Evolutionary conservation across 2,797 vertebrate species (phyloP).

Genomic region (Valencia hispanica): DNA sequence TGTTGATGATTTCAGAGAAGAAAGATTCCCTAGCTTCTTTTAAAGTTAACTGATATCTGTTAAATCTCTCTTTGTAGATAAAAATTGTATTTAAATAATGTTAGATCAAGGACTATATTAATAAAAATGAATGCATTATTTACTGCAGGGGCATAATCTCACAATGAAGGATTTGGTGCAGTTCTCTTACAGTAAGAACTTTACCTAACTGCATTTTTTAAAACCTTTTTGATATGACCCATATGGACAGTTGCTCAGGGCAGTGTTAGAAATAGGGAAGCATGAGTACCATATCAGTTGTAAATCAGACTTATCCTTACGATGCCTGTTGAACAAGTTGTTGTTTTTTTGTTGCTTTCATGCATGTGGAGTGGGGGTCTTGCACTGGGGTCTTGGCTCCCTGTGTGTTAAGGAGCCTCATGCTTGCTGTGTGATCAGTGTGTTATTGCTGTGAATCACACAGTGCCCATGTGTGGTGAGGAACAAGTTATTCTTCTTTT

Average conservation of each 20-base stretch:
- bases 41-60: too few relatives aligned
- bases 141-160: not conserved
- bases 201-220: not conserved
- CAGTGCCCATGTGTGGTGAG: not conserved
- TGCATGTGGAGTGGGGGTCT: not conserved
- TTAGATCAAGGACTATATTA: not conserved
- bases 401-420: not conserved
- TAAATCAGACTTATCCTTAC: not conserved
- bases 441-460: not conserved
- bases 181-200: not conserved
- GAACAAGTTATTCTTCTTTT: not conserved
- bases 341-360: not conserved
- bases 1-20: too few relatives aligned
- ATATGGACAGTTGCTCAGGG: not conserved
- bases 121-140: not conserved
- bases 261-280: not conserved
- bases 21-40: too few relatives aligned
- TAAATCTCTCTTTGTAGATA: too few relatives aligned
- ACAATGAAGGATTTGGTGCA: not conserved
- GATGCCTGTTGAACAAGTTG: not conserved
- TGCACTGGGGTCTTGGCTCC: not conserved
- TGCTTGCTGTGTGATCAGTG: not conserved
- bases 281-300: not conserved
- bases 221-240: not conserved
- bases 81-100: too few relatives aligned